Base-by-base conservation (phyloP, 64 coral and sea anemone species). In the Stichodactyla mertensii region DNA sequence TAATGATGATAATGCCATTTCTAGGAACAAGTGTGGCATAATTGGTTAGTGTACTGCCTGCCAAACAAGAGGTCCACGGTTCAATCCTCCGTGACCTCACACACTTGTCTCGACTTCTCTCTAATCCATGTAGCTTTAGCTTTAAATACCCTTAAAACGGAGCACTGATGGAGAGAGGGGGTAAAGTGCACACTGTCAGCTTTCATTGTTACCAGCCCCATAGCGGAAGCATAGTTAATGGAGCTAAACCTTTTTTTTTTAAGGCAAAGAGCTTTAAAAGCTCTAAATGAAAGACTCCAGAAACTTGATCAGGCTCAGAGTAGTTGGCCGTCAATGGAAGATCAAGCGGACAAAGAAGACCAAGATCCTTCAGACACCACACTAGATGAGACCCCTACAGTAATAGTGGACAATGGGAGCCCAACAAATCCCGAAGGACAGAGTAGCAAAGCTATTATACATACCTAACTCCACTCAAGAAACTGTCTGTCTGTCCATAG, bases 181-280 rank as follows among this genome's bases (percentile, higher is more conserved):
- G 36, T 2, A 45, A 45, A 45, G 36, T 45, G 36, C 1, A 2
- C 36, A 45, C 36, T 2, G 36, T 45, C 36, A 4, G 36, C 36
- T 45, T 45, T 4, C 36, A 45, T 45, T 45, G 36, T 2, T 4
- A 45, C 36, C 36, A 45, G 36, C 36, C 36, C 3, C 28, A 31
- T 31, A 31, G 28, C 28, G 0, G 28, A 31, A 31, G 28, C 28
- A 31, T 31, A 31, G 28, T 31, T 31, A 31, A 31, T 31, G 28
- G 28, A 31, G 28, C 1, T 31, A 31, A 31, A 31, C 52, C 20
- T 88, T 36, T 60, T 10, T 54, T 71, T 78, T 36, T 20, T 77
- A n/a, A 92, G 90, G 53, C 90, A 92, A 92, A 87, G 78, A 64
- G 90, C 90, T 20, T 80, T 92, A 52, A 92, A 92, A 78, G 90